These are phyloP conservation scores for Sitta europaea DNA, from an alignment of 2,113 vertebrate species.

Conservation along the genomic window DNA sequence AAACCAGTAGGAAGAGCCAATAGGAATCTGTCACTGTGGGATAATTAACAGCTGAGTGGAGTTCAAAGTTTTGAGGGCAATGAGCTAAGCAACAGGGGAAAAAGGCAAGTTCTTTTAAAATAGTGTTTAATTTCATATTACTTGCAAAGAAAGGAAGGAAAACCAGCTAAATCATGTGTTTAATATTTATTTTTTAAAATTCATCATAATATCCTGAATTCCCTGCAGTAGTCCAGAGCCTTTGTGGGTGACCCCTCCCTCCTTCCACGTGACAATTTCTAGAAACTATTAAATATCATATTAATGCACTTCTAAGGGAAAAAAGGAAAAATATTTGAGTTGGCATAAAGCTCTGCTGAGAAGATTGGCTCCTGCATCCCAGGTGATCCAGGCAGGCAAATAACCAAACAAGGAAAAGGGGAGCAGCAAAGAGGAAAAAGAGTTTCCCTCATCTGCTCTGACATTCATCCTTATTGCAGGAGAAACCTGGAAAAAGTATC, in stretches of 20 bases:
- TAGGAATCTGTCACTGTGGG: not conserved
- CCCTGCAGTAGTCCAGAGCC: not conserved
- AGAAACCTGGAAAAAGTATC: not conserved
- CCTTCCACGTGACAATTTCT: not conserved
- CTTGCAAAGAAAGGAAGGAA: slow-evolving; percentile 26
- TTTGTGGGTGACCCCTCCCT: not conserved
- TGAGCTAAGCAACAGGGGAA: slow-evolving; percentile 1
- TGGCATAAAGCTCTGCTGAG: not conserved
- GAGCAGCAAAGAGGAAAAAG: not conserved
- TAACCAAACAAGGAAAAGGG: not conserved
- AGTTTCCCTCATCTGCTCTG: not conserved
- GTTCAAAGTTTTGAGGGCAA: slow-evolving; percentile 40
- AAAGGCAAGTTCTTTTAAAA: not conserved
- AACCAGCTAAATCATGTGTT: slow-evolving; percentile 3
- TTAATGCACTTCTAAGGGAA: not conserved
- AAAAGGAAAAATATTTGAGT: slow-evolving; percentile 7
- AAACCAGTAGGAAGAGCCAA: not conserved
- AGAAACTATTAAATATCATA: slow-evolving; percentile 23
- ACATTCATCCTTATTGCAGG: not conserved
- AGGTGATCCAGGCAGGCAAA: not conserved
- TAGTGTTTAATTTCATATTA: slow-evolving; percentile 7
- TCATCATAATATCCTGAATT: not conserved
- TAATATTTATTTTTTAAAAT: slow-evolving; percentile 34
- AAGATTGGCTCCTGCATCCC: not conserved
- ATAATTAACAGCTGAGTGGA: not conserved